phyloP scores from a whole-genome alignment of 2,113 vertebrate genomes.

The Myrmecobius fasciatus region DNA sequence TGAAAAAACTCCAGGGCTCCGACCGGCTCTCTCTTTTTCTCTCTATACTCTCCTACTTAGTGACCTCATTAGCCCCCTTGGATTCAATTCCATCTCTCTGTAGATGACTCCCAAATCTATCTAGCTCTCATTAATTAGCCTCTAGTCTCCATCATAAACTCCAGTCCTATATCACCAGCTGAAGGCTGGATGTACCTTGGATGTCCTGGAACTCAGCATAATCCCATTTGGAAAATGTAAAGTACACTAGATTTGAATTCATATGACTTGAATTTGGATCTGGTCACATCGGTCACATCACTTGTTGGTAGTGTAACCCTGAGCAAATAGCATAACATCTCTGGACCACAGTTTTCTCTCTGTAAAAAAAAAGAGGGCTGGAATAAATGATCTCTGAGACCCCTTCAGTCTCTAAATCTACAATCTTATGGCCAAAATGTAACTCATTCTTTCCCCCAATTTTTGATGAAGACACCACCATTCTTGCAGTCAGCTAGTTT shows the following conservation, averaged over 20 bases:
- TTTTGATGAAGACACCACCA: not conserved
- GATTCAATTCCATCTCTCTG: not conserved
- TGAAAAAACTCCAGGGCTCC: constrained; percentile 4
- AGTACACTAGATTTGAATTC: not conserved
- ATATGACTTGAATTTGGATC: not conserved
- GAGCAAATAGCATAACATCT: not conserved
- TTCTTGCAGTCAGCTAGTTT: not conserved
- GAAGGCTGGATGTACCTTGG: not conserved
- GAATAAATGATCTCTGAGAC: not conserved
- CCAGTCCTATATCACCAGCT: not conserved
- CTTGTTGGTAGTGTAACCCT: not conserved
- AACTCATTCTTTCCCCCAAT: not conserved
- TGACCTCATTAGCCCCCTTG: not conserved
- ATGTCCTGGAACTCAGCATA: not conserved
- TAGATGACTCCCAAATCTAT: not conserved
- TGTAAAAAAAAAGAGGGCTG: not conserved
- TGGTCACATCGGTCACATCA: too few species aligned
- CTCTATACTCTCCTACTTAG: not conserved
- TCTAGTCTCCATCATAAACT: not conserved
- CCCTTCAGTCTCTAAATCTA: not conserved
- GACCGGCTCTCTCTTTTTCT: not conserved
- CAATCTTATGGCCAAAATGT: not conserved
- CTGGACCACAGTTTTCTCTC: not conserved
- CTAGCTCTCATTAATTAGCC: not conserved
- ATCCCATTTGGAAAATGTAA: not conserved